phyloP scores from a whole-genome alignment of 2,797 vertebrate species.

The Clangula hyemalis region DNA sequence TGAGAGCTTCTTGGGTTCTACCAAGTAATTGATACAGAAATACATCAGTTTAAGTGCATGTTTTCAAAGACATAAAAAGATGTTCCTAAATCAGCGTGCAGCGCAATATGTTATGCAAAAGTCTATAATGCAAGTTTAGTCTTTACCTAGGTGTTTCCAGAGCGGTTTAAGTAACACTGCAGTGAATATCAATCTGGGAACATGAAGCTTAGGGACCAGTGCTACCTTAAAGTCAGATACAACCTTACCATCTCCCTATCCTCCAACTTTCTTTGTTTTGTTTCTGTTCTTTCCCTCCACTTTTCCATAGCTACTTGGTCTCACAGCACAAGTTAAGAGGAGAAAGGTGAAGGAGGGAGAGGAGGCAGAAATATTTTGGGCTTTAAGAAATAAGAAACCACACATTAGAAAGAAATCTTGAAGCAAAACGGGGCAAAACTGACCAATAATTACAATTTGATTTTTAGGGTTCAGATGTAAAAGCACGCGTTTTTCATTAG shows the following conservation, averaged over 20 bases:
- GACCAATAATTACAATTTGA: background rate
- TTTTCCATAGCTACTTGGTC: background rate
- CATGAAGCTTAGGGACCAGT: background rate
- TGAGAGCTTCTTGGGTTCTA: slow-evolving; percentile 91
- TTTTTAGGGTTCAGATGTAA: background rate
- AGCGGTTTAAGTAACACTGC: background rate
- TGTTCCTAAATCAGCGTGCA: background rate
- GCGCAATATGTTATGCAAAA: background rate
- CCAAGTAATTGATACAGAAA: background rate
- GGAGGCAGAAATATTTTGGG: background rate
- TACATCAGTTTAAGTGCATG: background rate
- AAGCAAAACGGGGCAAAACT: background rate
- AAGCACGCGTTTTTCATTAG: background rate
- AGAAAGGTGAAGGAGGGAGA: no score
- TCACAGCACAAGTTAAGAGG: background rate
- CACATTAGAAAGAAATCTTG: background rate
- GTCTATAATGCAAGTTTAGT: background rate
- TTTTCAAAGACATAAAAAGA: background rate
- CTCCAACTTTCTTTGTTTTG: background rate
- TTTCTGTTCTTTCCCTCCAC: background rate
- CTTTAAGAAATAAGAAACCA: background rate
- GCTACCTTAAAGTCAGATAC: background rate
- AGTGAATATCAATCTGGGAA: background rate
- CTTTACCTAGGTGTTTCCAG: background rate
- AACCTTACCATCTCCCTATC: background rate